Evolutionary conservation across 2,888 invertebrate genomes (phyloP), one percentile per base, ranked within the genome.

Genomic region (Siphonodentalium dalli): DNA sequence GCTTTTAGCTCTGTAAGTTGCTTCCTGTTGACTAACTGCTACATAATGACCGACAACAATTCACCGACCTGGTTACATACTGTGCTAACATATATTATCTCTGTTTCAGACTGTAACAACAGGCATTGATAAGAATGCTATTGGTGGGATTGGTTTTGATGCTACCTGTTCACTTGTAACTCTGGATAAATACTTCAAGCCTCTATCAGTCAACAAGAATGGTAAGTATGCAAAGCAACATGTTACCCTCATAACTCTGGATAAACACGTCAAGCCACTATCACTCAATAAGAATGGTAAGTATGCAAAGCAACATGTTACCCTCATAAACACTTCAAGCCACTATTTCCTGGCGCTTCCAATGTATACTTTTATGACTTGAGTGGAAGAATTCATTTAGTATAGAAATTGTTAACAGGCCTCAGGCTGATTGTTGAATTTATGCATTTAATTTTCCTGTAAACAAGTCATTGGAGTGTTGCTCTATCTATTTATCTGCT

Each of bases 121-220:
- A 13, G 60, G 58, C 21, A 59, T 77, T n/a, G 40, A 59, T 4
- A 54, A 59, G 23, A 49, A 58, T 3, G 40, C 61, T 23, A 64
- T 82, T 21, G 58, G 54, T 33, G 93, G 93, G 15, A 88, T 97
- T 68, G 94, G 95, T 4, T 96, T 96, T 84, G 95, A 94, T 85
- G 96, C 95, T 15, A 97, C 96, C 11, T 96, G 96, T 79, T 96
- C 96, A 0, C 82, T 97, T 55, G 96, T 92, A 0, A 89, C 87
- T 6, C 75, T 96, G 33, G 92, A 90, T 72, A 83, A 84, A 66
- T 82, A 88, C 55, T 88, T 87, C 13, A 82, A 69, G 34, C 76
- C 81, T 21, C 42, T 80, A 6, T 65, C 77, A 13, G 72, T 77
- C 40, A 73, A 69, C 54, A 63, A 65, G 8, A 53, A 68, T 49